Conservation (phyloP, 2,797 vertebrate species). For the Hyperoplus immaculatus region DNA sequence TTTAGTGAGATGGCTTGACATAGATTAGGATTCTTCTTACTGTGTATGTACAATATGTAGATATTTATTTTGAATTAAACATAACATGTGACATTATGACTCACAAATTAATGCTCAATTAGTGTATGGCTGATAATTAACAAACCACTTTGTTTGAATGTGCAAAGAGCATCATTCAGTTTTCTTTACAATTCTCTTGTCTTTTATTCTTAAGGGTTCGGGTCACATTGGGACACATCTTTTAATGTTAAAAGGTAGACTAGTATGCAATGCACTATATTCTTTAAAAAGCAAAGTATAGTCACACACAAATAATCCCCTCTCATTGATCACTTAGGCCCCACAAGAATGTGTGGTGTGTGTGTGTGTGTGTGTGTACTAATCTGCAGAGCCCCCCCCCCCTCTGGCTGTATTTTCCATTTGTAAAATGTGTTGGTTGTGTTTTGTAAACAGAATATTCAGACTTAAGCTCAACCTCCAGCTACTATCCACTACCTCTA, state of each 20-base stretch:
- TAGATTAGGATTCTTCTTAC: neutral
- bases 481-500: too few species aligned
- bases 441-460: too few species aligned
- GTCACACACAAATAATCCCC: too few species aligned
- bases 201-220: neutral
- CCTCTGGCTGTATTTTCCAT: too few species aligned
- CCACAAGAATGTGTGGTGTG: too few species aligned
- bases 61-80: constrained; percentile 9
- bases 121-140: constrained; percentile 13
- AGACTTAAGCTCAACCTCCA: too few species aligned
- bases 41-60: neutral
- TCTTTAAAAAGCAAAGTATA: too few species aligned
- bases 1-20: constrained; percentile 16
- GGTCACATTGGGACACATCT: neutral
- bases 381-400: too few species aligned
- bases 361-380: too few species aligned
- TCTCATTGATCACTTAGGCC: too few species aligned
- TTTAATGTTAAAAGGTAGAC: neutral
- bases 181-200: neutral
- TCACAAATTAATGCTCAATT: neutral
- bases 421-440: too few species aligned
- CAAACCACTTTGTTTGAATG: neutral
- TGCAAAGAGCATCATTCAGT: neutral
- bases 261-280: too few species aligned
- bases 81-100: neutral